phyloP scores from a whole-genome alignment of 1,140 invertebrate genomes.

The Rhyzopertha dominica region DNA sequence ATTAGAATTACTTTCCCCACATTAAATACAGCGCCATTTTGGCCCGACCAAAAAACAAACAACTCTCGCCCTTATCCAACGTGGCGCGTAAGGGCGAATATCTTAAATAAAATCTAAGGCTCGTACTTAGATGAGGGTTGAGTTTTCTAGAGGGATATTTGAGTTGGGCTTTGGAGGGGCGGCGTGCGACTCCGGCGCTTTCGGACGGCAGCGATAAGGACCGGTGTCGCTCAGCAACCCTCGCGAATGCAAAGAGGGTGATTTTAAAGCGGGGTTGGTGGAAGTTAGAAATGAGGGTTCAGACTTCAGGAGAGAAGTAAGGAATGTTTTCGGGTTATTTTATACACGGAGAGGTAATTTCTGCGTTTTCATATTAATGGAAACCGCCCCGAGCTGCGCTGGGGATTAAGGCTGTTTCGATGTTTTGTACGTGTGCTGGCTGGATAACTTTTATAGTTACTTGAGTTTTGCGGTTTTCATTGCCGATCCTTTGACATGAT shows the following conservation, averaged over 20 bases:
- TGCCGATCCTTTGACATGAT: too few species aligned
- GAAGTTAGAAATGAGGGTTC: slow-evolving; percentile 33
- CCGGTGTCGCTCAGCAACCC: slow-evolving; percentile 3
- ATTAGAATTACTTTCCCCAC: slow-evolving; percentile 41
- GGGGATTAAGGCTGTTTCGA: too few species aligned
- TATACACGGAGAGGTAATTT: too few species aligned
- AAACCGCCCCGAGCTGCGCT: too few species aligned
- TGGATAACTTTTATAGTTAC: too few species aligned
- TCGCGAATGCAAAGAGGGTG: slow-evolving; percentile 26
- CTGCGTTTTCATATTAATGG: too few species aligned
- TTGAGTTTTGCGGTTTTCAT: too few species aligned
- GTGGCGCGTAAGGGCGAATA: slow-evolving; percentile 26
- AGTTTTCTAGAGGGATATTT: slow-evolving; percentile 34
- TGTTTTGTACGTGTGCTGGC: too few species aligned
- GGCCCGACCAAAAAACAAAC: slow-evolving; percentile 21
- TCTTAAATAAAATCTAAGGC: slow-evolving; percentile 35
- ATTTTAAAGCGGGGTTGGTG: slow-evolving; percentile 29
- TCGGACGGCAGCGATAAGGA: not conserved
- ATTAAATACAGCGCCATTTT: slow-evolving; percentile 31
- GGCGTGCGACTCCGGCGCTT: slow-evolving; percentile 12
- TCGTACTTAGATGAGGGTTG: slow-evolving; percentile 31
- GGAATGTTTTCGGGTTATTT: too few species aligned
- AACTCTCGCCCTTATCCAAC: slow-evolving; percentile 25
- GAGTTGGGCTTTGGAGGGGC: slow-evolving; percentile 21
- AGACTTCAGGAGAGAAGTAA: slow-evolving; percentile 28